Evolutionary conservation across 1,140 invertebrate genomes (phyloP).

Genomic region (Drosophila sproati): DNA sequence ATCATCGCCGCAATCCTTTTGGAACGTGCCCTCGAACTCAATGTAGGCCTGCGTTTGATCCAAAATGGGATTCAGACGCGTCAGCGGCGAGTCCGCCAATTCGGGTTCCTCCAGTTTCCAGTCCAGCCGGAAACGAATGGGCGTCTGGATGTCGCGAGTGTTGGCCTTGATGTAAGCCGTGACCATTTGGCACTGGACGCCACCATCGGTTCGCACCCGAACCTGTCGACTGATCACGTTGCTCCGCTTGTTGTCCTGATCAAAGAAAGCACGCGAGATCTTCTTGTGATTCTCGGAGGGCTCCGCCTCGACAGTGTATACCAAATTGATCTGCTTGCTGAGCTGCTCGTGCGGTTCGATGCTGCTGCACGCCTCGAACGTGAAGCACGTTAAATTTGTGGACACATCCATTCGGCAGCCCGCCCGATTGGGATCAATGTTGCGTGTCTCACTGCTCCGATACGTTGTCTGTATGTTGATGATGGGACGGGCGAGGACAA

Average conservation of each 20-base stretch:
- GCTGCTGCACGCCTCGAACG: constrained; percentile 94
- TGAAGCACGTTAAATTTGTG: constrained; percentile 92
- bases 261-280: constrained; percentile 93
- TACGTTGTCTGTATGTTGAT: constrained; percentile 92
- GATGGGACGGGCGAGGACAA: constrained; percentile 92
- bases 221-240: constrained; percentile 87
- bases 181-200: constrained; percentile 89
- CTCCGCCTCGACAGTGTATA: constrained; percentile 93
- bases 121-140: constrained; percentile 93
- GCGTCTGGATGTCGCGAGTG: constrained; percentile 93
- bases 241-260: constrained; percentile 85
- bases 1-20: constrained; percentile 96
- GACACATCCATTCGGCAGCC: constrained; percentile 89
- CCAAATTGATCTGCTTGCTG: constrained; percentile 86
- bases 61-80: constrained; percentile 92
- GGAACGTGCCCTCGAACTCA: constrained; percentile 93
- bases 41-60: constrained; percentile 94
- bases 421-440: constrained; percentile 91
- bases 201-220: constrained; percentile 85
- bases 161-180: constrained; percentile 93
- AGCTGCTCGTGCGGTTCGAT: constrained; percentile 88
- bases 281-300: constrained; percentile 91
- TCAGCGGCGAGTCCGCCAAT: constrained; percentile 89
- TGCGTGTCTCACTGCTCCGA: constrained; percentile 86
- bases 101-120: constrained; percentile 90